Percentiles rank a stretch among this genome's conserved stretches.
Conservation (phyloP, 2,888 invertebrate genomes). For the Phengaris arion region DNA sequence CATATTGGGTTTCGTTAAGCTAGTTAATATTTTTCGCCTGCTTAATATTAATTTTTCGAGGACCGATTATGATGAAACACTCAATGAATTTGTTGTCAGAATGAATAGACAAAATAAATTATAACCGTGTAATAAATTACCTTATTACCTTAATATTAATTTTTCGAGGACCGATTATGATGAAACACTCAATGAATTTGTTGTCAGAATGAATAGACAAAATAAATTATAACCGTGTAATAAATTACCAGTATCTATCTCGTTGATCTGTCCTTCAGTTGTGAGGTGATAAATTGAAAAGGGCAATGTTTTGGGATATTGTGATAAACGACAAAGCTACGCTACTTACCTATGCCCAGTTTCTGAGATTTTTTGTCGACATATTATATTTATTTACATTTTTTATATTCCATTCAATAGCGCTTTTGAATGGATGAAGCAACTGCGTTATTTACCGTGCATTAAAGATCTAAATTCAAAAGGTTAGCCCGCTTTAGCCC, state of each 20-base stretch:
- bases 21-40: neutral
- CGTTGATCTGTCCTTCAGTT: neutral
- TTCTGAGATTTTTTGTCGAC: too few relatives aligned
- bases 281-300: neutral
- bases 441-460: too few relatives aligned
- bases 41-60: neutral
- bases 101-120: neutral
- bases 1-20: too few relatives aligned
- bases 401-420: too few relatives aligned
- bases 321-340: too few relatives aligned
- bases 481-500: too few relatives aligned
- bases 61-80: constrained; percentile 1
- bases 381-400: too few relatives aligned
- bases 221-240: neutral
- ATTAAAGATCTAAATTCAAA: too few relatives aligned
- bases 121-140: constrained; percentile 2
- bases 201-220: neutral
- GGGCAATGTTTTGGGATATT: neutral
- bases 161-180: neutral
- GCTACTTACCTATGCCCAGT: too few relatives aligned
- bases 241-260: neutral
- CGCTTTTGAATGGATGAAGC: too few relatives aligned
- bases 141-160: too few relatives aligned
- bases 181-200: neutral
- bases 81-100: neutral